Conservation (phyloP, 2,797 vertebrate genomes). For the Bovichtus diacanthus region DNA sequence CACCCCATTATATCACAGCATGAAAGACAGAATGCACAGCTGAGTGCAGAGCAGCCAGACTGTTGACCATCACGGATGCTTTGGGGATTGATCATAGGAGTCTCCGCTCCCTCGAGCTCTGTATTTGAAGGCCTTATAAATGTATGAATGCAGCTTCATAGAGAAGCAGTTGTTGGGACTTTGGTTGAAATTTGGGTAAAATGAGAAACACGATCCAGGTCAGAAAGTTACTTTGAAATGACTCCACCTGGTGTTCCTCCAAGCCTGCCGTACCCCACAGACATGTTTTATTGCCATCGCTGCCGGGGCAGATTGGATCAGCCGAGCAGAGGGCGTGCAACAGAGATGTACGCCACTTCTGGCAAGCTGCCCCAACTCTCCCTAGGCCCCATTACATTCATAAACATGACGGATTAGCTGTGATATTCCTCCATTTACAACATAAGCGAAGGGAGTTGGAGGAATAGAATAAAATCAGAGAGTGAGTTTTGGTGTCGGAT, state of each 20-base stretch:
- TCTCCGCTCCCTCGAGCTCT: too few species aligned
- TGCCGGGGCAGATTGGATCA: slow-evolving; percentile 74
- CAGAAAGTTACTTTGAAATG: slow-evolving; percentile 40
- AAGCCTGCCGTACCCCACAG: slow-evolving; percentile 47
- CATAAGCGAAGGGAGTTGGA: slow-evolving; percentile 76
- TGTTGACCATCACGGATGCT: neutral
- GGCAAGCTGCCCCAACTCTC: slow-evolving; percentile 66
- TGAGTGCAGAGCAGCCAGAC: neutral
- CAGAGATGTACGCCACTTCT: slow-evolving; percentile 72
- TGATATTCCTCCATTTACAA: slow-evolving; percentile 87
- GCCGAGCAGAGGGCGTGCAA: slow-evolving; percentile 74
- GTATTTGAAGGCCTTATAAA: too few species aligned
- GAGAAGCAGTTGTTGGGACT: neutral
- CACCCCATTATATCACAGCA: neutral
- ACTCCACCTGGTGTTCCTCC: slow-evolving; percentile 39
- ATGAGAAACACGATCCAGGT: slow-evolving; percentile 7
- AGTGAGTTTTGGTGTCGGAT: slow-evolving; percentile 86
- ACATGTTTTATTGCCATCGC: slow-evolving; percentile 59
- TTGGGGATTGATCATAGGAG: neutral
- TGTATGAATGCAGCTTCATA: too few species aligned
- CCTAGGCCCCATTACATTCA: slow-evolving; percentile 89
- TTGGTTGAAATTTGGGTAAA: slow-evolving; percentile 1
- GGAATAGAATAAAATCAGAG: slow-evolving; percentile 70
- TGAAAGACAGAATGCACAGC: neutral
- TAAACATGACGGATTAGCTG: slow-evolving; percentile 92